Conservation (phyloP, 2,797 vertebrate genomes). For the Leptoclinus maculatus region DNA sequence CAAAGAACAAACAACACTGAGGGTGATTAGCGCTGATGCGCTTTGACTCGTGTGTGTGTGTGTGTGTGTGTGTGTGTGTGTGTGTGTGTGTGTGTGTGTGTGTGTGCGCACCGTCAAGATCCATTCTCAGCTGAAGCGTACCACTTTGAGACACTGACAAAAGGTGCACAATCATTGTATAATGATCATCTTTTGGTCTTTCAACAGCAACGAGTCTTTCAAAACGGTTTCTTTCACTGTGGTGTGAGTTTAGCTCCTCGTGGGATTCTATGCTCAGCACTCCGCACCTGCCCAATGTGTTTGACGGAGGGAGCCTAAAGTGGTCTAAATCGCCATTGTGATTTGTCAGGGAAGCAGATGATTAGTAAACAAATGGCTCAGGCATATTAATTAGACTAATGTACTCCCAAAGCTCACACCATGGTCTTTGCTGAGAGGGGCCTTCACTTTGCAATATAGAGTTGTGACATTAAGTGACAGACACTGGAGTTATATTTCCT, state of each 20-base stretch:
- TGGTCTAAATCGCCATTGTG: conserved; percentile 67
- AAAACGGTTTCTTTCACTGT: conserved; percentile 55
- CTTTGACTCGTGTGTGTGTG: conserved; percentile 3
- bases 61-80: conserved; percentile 8
- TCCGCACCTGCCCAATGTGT: conserved; percentile 65
- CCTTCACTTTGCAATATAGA: background rate
- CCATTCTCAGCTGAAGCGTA: conserved; percentile 45
- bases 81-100: background rate
- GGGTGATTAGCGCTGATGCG: conserved; percentile 42
- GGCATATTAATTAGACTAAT: conserved; percentile 70
- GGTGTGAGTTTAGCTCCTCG: conserved; percentile 43
- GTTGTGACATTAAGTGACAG: accelerated
- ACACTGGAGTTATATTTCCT: background rate
- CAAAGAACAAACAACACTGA: conserved; percentile 80
- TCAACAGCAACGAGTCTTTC: conserved; percentile 47
- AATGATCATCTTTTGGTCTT: conserved; percentile 36
- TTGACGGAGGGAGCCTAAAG: conserved; percentile 56
- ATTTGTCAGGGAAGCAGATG: conserved; percentile 73
- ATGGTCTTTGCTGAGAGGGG: conserved; percentile 1
- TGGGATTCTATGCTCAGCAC: conserved; percentile 55
- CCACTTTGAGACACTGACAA: conserved; percentile 46
- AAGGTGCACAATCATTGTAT: conserved; percentile 42
- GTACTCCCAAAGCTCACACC: conserved; percentile 29
- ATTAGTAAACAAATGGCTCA: conserved; percentile 71
- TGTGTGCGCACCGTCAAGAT: background rate